Evolutionary conservation across 2,888 invertebrate genomes (phyloP).

Genomic region (Drosophila macrospina): DNA sequence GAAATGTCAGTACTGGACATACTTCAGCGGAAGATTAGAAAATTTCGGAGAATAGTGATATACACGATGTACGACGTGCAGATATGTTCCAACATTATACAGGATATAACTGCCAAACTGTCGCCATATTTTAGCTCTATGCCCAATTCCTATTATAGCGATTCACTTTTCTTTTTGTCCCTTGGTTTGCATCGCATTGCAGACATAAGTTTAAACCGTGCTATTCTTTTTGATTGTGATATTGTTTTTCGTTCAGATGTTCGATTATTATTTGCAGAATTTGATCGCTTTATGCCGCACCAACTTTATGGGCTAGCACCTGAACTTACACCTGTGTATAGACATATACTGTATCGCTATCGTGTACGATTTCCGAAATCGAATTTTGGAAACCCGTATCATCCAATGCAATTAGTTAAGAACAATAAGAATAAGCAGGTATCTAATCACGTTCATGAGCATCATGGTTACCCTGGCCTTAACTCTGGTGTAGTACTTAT

Average conservation of each 20-base stretch:
- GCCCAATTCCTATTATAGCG: constrained; percentile 90
- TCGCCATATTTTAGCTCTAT: constrained; percentile 90
- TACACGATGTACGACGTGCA: constrained; percentile 88
- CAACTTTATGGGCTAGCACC: constrained; percentile 90
- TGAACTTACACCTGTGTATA: constrained; percentile 92
- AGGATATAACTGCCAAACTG: constrained; percentile 89
- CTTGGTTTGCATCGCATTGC: constrained; percentile 90
- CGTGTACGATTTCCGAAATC: constrained; percentile 88
- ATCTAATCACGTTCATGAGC: constrained; percentile 63
- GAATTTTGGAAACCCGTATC: constrained; percentile 86
- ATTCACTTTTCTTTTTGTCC: constrained; percentile 92
- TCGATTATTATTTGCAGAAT: constrained; percentile 88
- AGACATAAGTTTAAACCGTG: constrained; percentile 87
- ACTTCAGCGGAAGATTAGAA: constrained; percentile 83
- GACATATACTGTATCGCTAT: constrained; percentile 90
- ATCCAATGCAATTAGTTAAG: constrained; percentile 70
- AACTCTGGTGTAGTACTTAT: constrained; percentile 93
- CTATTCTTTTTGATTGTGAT: constrained; percentile 92
- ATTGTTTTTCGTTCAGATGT: constrained; percentile 90
- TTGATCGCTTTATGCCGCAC: constrained; percentile 88
- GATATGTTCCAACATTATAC: constrained; percentile 87
- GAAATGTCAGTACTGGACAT: constrained; percentile 86
- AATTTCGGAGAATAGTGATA: constrained; percentile 85
- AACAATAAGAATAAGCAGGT: constrained; percentile 56
- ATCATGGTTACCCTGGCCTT: constrained; percentile 89